Base-by-base conservation (phyloP, 2,888 invertebrate species). In the Eristalis pertinax region DNA sequence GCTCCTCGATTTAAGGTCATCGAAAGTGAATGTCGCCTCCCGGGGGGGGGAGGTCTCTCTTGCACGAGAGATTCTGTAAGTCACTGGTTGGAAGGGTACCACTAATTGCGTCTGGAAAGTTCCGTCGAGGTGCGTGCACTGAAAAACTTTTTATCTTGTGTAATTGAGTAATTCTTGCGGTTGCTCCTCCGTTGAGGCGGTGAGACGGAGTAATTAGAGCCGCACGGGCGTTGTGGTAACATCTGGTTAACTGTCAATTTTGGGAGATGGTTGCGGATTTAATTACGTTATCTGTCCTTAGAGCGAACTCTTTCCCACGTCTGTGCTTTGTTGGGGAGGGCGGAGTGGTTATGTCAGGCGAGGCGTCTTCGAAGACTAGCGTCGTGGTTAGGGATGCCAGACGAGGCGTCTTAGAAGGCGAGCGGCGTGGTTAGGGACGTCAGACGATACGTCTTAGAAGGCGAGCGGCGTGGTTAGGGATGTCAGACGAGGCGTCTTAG, bases 51-150 rank as follows among this genome's bases (percentile, higher is more conserved):
- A n/a, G n/a, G n/a, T n/a, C n/a, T n/a, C n/a, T n/a, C 15, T 41
- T 29, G 5, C 4, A 4, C 4, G 29, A 29, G 29, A 29, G 5
- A 29, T 29, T 29, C 29, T 0, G 26, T 4, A 4, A 5, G 19
- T 5, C 19, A 1, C 4, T 50, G 4, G 8, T n/a, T 1, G 5
- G 24, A 11, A 7, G 35, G 29, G 4, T 26, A 29, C 41, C 43
- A 41, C 41, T 72, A 72, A 72, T 43, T 72, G 72, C 11, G 72
- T 72, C 72, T 72, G 43, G 4, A 72, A 72, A 72, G 72, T 72
- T 72, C 1, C 41, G 35, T 60, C 38, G 32, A 60, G n/a, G 13
- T 41, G 26, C 22, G 24, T 24, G 29, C 29, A 50, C n/a, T 68
- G 15, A 68, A 50, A 19, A 50, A n/a, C 19, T 50, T 50, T 19